Conservation (phyloP, 2,113 vertebrate species). For the Seriola aureovittata region DNA sequence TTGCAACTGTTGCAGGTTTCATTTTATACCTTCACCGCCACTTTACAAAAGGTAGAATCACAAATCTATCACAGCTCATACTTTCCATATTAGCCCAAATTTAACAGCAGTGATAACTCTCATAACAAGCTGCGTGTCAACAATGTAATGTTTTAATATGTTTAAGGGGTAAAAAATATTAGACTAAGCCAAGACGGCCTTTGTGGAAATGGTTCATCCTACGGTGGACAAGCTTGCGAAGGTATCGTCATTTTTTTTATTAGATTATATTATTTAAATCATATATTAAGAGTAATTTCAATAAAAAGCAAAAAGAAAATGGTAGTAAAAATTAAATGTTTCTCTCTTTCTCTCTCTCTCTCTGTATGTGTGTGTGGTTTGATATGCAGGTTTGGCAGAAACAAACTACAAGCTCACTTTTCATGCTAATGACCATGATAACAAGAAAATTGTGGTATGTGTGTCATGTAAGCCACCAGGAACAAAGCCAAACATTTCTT, state of each 20-base stretch:
- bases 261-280: background rate
- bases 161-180: rapidly evolving
- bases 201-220: rapidly evolving
- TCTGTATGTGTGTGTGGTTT: background rate
- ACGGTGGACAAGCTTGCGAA: background rate
- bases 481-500: too few species aligned
- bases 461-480: background rate
- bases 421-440: rapidly evolving
- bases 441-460: background rate
- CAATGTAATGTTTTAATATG: background rate
- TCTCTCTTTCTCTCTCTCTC: background rate
- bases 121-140: background rate
- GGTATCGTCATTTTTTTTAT: conserved; percentile 20
- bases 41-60: background rate
- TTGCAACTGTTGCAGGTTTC: background rate
- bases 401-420: rapidly evolving
- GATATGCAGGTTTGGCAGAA: background rate
- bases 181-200: background rate
- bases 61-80: background rate
- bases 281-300: background rate
- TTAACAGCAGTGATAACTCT: background rate
- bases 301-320: background rate
- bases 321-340: background rate
- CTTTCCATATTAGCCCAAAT: background rate
- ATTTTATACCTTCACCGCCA: background rate